Conservation (phyloP, 1,140 invertebrate genomes). For the Trichonephila clavipes region DNA sequence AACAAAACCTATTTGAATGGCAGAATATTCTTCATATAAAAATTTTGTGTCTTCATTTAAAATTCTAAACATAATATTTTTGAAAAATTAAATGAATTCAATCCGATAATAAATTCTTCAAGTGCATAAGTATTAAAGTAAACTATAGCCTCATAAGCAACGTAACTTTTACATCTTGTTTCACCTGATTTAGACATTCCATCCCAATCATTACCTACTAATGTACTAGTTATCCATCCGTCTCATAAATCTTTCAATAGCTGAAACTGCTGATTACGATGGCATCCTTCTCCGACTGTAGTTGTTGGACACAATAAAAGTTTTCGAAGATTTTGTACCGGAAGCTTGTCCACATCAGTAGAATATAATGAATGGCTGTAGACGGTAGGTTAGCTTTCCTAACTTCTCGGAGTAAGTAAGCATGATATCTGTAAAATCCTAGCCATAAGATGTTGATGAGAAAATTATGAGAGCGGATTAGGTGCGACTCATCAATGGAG, state of each 20-base stretch:
- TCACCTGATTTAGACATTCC: background rate
- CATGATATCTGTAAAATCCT: slow-evolving; percentile 68
- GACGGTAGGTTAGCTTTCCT: slow-evolving; percentile 57
- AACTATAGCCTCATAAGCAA: too few species aligned
- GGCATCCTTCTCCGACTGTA: background rate
- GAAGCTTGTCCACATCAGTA: slow-evolving; percentile 39
- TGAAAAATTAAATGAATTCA: too few species aligned
- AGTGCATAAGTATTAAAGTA: too few species aligned
- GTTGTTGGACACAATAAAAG: slow-evolving; percentile 39
- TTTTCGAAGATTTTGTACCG: slow-evolving; percentile 47
- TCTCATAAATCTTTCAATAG: slow-evolving; percentile 13
- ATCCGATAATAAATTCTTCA: too few species aligned
- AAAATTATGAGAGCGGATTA: slow-evolving; percentile 74
- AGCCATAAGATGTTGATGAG: slow-evolving; percentile 69
- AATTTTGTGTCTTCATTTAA: too few species aligned
- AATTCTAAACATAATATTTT: too few species aligned
- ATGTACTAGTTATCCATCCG: background rate
- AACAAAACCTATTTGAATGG: too few species aligned
- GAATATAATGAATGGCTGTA: slow-evolving; percentile 65
- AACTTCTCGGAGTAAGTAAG: slow-evolving; percentile 41
- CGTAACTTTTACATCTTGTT: background rate
- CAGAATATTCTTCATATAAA: too few species aligned
- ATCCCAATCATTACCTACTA: slow-evolving; percentile 15
- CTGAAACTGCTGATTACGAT: background rate
- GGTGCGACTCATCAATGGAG: slow-evolving; percentile 73